Conservation (phyloP, 2,797 vertebrate species). For the Xenopus petersii region DNA sequence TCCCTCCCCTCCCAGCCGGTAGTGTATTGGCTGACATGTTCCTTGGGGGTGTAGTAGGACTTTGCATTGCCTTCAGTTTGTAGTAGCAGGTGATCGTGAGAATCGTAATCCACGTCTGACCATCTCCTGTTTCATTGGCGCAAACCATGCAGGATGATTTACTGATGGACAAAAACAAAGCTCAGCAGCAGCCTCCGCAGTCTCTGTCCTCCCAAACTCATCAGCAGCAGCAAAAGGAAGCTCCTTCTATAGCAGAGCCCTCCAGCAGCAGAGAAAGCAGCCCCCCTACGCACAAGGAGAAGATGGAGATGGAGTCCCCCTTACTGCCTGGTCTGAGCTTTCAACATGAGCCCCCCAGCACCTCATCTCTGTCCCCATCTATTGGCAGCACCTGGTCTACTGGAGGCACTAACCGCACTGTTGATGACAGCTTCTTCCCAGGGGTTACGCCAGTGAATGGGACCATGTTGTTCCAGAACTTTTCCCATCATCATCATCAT, state of each 20-base stretch:
- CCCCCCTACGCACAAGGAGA: constrained; percentile 79
- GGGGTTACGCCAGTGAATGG: constrained; percentile 97
- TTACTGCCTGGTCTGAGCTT: constrained; percentile 93
- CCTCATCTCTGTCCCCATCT: constrained; percentile 81
- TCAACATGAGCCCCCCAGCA: constrained; percentile 79
- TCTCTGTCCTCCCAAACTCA: constrained; percentile 51
- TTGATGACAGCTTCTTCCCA: constrained; percentile 95
- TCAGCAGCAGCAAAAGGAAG: not conserved
- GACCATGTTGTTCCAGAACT: constrained; percentile 99
- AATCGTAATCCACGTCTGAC: constrained; percentile 70
- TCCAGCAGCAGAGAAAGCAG: constrained; percentile 79
- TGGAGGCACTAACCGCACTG: constrained; percentile 83
- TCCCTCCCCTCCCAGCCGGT: constrained; percentile 40
- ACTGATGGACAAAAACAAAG: constrained; percentile 99
- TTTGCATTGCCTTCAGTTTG: constrained; percentile 76
- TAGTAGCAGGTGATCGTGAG: constrained; percentile 61
- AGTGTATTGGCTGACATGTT: constrained; percentile 49
- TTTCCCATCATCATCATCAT: constrained; percentile 63
- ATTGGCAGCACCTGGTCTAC: constrained; percentile 92
- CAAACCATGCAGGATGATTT: constrained; percentile 99
- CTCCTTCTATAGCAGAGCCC: constrained; percentile 76
- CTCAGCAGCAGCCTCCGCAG: constrained; percentile 81
- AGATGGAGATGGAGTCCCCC: constrained; percentile 93
- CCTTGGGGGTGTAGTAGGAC: constrained; percentile 79
- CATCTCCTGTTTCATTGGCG: constrained; percentile 84